A percentile compares a stretch with the other conserved stretches of the same genome.
Evolutionary conservation across 2,113 vertebrate genomes (phyloP).

Genomic region (Grallaria varia): DNA sequence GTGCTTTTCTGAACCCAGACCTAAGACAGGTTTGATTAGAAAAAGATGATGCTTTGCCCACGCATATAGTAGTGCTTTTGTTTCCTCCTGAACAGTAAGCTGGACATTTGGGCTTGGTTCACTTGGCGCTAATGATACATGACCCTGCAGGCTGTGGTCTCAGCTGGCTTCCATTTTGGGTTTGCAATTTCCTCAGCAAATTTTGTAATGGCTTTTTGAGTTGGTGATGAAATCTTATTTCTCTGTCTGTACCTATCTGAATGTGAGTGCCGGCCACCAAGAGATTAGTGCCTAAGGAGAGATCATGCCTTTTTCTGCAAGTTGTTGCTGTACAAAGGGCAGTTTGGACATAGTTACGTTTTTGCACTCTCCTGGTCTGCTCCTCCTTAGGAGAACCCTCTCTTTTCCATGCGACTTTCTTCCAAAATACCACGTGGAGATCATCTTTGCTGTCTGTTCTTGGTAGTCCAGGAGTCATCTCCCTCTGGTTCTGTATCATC

Average conservation of each 20-base stretch:
- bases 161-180: slow-evolving; percentile 56
- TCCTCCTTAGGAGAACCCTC: not conserved
- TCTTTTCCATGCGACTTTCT: not conserved
- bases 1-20: not conserved
- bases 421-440: not conserved
- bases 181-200: slow-evolving; percentile 46
- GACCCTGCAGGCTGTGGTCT: slow-evolving; percentile 37
- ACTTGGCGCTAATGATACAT: slow-evolving; percentile 45
- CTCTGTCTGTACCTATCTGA: not conserved
- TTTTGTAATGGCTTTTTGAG: slow-evolving; percentile 51
- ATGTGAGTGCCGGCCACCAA: not conserved
- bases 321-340: not conserved
- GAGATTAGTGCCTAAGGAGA: accelerated
- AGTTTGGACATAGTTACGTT: accelerated
- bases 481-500: accelerated
- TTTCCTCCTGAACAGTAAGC: slow-evolving; percentile 22
- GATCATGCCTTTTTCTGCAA: not conserved
- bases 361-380: not conserved
- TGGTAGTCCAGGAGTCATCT: not conserved
- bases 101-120: slow-evolving; percentile 61
- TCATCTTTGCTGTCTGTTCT: not conserved
- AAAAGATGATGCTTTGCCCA: slow-evolving; percentile 42
- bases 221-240: slow-evolving; percentile 37
- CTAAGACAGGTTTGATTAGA: slow-evolving; percentile 33
- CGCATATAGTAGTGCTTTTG: slow-evolving; percentile 42